These are phyloP conservation scores for Empis livida DNA, from an alignment of 2,888 invertebrate genomes.

Conservation along the genomic window DNA sequence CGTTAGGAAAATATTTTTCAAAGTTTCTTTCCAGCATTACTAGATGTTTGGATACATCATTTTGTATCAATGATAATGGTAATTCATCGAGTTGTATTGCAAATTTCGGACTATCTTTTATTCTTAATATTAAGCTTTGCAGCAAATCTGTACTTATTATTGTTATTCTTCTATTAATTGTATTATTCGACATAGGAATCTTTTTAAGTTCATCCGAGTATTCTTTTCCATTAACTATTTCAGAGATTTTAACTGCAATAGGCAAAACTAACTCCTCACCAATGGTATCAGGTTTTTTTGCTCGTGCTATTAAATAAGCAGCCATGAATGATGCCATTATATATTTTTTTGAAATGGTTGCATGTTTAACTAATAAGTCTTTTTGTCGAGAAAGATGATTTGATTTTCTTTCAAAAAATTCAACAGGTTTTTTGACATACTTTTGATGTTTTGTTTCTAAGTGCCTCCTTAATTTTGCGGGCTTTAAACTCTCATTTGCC, in stretches of 20 bases:
- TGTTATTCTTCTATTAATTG: constrained; percentile 1
- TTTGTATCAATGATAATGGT: constrained; percentile 2
- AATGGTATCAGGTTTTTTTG: neutral
- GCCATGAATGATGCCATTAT: neutral
- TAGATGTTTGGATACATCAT: too few relatives aligned
- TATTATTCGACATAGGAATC: constrained; percentile 2
- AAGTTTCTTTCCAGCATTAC: neutral
- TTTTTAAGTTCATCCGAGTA: constrained; percentile 1
- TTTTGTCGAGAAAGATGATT: neutral
- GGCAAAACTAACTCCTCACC: constrained; percentile 5
- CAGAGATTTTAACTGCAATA: constrained; percentile 2
- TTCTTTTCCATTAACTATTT: constrained; percentile 4
- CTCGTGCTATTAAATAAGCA: neutral
- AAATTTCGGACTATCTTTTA: constrained; percentile 4
- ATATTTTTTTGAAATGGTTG: neutral
- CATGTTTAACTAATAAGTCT: neutral
- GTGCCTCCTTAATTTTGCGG: neutral
- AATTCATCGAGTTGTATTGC: constrained; percentile 2
- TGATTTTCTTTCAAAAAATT: neutral
- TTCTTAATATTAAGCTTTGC: neutral
- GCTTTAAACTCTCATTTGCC: neutral
- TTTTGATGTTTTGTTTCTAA: neutral
- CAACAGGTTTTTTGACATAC: neutral
- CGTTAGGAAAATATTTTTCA: neutral
- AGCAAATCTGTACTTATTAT: neutral